A percentile compares a stretch with the other conserved stretches of the same genome.
phyloP scores from a whole-genome alignment of 2,888 invertebrate genomes.

The Eremobia ochroleuca region DNA sequence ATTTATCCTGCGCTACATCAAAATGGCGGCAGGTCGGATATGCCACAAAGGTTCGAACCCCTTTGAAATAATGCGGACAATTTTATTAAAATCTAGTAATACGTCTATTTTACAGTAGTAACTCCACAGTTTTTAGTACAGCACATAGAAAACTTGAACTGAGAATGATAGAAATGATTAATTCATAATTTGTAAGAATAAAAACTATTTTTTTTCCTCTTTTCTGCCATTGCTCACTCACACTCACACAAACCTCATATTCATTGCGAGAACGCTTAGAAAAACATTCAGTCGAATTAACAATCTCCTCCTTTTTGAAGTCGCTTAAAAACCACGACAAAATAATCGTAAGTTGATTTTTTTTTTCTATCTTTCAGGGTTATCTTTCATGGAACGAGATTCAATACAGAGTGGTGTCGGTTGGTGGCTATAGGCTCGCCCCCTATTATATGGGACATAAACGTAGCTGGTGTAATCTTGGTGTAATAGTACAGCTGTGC shows the following conservation, averaged over 20 bases:
- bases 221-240: not conserved
- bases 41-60: not conserved
- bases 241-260: not conserved
- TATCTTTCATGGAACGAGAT: not conserved
- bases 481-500: no score
- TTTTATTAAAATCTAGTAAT: conserved; percentile 37
- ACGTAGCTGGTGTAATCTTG: no score
- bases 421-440: not conserved
- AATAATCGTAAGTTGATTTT: not conserved
- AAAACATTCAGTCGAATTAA: not conserved
- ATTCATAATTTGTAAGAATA: not conserved
- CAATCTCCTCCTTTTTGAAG: not conserved
- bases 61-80: conserved; percentile 15
- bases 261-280: not conserved
- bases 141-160: conserved; percentile 41
- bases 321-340: not conserved
- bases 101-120: conserved; percentile 29
- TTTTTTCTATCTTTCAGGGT: not conserved
- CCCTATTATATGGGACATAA: not conserved
- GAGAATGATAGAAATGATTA: not conserved
- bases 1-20: not conserved
- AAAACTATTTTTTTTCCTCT: not conserved
- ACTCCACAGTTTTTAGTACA: conserved; percentile 48
- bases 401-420: no score
- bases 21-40: not conserved